Percentiles rank a stretch among this genome's conserved stretches.
Evolutionary conservation across 2,113 vertebrate species (phyloP).

Genomic region (Carettochelys insculpta): DNA sequence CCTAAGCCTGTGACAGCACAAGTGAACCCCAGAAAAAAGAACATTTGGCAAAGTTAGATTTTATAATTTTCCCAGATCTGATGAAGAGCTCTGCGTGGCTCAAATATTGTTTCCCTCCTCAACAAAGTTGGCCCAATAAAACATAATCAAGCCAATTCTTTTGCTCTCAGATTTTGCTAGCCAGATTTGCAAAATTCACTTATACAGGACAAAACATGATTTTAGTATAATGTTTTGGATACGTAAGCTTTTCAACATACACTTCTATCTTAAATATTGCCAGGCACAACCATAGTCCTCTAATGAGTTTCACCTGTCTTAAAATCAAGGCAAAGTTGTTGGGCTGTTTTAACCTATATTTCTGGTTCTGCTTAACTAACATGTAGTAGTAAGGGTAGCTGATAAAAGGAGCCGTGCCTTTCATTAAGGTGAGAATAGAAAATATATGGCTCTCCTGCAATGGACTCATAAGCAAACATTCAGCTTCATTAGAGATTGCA

Average conservation of each 20-base stretch:
- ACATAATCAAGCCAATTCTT: background rate
- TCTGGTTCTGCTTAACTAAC: background rate
- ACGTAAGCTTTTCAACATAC: background rate
- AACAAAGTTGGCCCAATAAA: background rate
- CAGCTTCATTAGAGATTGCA: background rate
- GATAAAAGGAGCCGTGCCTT: background rate
- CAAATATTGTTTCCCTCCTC: background rate
- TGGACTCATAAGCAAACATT: background rate
- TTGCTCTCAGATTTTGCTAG: background rate
- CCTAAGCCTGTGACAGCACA: background rate
- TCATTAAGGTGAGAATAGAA: background rate
- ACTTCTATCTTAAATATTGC: background rate
- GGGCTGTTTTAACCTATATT: fast-evolving
- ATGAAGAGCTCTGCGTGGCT: background rate
- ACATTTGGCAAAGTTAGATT: background rate
- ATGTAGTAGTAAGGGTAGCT: background rate
- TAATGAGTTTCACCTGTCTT: background rate
- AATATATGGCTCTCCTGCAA: background rate
- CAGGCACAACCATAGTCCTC: background rate
- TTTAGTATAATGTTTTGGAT: background rate
- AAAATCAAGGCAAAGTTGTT: background rate
- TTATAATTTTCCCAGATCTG: background rate
- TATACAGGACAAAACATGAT: background rate
- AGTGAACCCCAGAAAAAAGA: background rate
- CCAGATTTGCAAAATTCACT: background rate